Conservation (phyloP, 1,140 invertebrate genomes). For the Hermetia illucens region DNA sequence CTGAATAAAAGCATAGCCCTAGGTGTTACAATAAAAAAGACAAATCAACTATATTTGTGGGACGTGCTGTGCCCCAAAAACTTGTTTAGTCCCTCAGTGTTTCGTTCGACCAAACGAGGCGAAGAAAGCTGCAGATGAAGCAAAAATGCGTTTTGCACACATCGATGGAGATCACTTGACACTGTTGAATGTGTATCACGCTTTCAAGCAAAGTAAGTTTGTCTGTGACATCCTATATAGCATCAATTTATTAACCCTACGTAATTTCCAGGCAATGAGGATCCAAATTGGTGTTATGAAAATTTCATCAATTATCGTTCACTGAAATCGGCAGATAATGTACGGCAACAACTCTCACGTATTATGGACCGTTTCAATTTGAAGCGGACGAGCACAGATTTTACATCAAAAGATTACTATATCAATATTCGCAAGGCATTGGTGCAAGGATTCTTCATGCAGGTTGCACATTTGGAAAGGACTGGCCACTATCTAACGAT, state of each 20-base stretch:
- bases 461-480: slow-evolving; percentile 92
- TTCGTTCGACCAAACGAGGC: slow-evolving; percentile 98
- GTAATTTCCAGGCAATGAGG: slow-evolving; percentile 48
- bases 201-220: slow-evolving; percentile 98
- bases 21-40: slow-evolving; percentile 6
- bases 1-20: slow-evolving; percentile 9
- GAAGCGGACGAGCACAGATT: slow-evolving; percentile 91
- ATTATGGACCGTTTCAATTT: slow-evolving; percentile 78
- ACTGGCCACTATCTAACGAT: slow-evolving; percentile 96
- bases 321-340: slow-evolving; percentile 69
- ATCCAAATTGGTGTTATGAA: slow-evolving; percentile 89
- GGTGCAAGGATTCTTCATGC: slow-evolving; percentile 98
- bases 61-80: slow-evolving; percentile 33
- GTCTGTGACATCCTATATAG: background rate
- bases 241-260: slow-evolving; percentile 33
- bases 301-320: slow-evolving; percentile 99
- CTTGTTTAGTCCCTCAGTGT: slow-evolving; percentile 86
- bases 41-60: slow-evolving; percentile 38
- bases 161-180: slow-evolving; percentile 99
- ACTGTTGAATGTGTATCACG: slow-evolving; percentile 96
- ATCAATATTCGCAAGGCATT: slow-evolving; percentile 97
- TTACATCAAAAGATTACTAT: slow-evolving; percentile 97
- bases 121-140: slow-evolving; percentile 97
- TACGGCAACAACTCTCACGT: slow-evolving; percentile 46
- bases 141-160: slow-evolving; percentile 98